A percentile compares a stretch with the other conserved stretches of the same genome.
These are phyloP conservation scores for Heliconius erato DNA, from an alignment of 2,888 invertebrate species.

Conservation along the genomic window DNA sequence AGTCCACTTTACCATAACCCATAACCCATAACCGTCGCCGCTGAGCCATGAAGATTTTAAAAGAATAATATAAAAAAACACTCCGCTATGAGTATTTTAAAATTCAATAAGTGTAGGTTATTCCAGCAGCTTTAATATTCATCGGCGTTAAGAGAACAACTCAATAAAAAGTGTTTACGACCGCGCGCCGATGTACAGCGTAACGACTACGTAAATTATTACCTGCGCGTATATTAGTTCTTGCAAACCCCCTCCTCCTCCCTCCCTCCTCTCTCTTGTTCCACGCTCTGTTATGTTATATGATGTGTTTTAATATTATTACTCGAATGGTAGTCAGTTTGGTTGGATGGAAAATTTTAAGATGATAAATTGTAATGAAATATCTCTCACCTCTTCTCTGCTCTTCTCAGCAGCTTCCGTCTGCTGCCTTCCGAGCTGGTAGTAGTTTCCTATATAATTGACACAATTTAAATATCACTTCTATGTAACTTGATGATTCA, in stretches of 20 bases:
- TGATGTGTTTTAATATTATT: slow-evolving; percentile 1
- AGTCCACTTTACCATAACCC: too few relatives aligned
- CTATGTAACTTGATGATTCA: too few relatives aligned
- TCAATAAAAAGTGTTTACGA: slow-evolving; percentile 79
- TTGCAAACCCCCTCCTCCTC: not conserved
- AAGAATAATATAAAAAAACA: not conserved
- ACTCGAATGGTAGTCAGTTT: not conserved
- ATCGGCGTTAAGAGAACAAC: slow-evolving; percentile 71
- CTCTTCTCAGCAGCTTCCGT: too few relatives aligned
- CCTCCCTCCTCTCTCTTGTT: too few relatives aligned
- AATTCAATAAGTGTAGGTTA: slow-evolving; percentile 71
- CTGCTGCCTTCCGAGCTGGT: too few relatives aligned
- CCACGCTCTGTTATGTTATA: slow-evolving; percentile 1
- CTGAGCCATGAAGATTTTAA: too few relatives aligned
- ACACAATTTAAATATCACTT: too few relatives aligned
- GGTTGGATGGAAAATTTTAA: not conserved
- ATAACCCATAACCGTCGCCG: not conserved
- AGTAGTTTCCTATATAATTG: too few relatives aligned
- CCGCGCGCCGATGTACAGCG: slow-evolving; percentile 69
- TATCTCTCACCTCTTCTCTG: too few relatives aligned
- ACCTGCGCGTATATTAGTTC: slow-evolving; percentile 21
- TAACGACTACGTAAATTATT: slow-evolving; percentile 46
- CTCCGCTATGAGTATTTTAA: slow-evolving; percentile 55
- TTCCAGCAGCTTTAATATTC: slow-evolving; percentile 71
- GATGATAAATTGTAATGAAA: not conserved